Evolutionary conservation across 2,888 invertebrate genomes (phyloP).

Genomic region (Oasisia sp.): DNA sequence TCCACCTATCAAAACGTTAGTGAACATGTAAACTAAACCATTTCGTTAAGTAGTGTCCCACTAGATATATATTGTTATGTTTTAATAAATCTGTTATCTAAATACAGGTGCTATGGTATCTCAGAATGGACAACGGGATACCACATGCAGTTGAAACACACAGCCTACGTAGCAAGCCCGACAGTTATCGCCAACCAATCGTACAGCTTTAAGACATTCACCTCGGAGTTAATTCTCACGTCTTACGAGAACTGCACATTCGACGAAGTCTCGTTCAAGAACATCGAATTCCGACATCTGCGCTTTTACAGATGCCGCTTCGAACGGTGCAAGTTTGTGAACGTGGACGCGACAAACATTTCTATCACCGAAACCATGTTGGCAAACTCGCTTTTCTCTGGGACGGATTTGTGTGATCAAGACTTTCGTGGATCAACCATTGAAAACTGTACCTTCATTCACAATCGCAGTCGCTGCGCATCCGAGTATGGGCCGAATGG

Average conservation of each 20-base stretch:
- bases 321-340: slow-evolving; percentile 30
- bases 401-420: slow-evolving; percentile 36
- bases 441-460: background rate
- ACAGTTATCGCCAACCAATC: background rate
- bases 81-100: background rate
- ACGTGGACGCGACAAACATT: slow-evolving; percentile 32
- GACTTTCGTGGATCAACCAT: slow-evolving; percentile 31
- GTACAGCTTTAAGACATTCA: slow-evolving; percentile 2
- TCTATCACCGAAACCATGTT: slow-evolving; percentile 32
- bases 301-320: slow-evolving; percentile 35
- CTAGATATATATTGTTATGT: background rate
- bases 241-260: slow-evolving; percentile 25
- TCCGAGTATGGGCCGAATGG: slow-evolving; percentile 19
- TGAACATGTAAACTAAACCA: too few species aligned
- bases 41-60: too few species aligned
- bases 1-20: too few species aligned
- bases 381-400: slow-evolving; percentile 25
- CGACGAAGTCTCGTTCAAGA: slow-evolving; percentile 31
- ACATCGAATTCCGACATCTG: slow-evolving; percentile 34
- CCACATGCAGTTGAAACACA: background rate
- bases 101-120: background rate
- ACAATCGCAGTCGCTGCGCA: background rate
- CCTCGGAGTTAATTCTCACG: background rate
- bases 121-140: background rate
- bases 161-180: background rate